Conservation (phyloP, 2,888 invertebrate species). For the Eristalis tenax region DNA sequence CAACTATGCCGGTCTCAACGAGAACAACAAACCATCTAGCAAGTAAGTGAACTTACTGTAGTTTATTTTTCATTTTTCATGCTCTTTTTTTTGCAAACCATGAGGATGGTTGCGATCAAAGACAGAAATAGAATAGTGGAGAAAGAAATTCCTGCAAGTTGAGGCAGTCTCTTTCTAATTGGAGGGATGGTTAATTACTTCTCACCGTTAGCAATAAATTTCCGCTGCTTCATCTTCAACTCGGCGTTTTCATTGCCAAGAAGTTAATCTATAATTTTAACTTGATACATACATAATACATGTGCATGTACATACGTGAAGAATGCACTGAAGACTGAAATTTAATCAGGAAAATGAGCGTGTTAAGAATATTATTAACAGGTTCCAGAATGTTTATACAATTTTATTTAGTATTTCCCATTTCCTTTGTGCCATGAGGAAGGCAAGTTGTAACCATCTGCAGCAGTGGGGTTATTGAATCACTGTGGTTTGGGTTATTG, state of each 20-base stretch:
- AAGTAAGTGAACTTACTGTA: slow-evolving; percentile 82
- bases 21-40: slow-evolving; percentile 85
- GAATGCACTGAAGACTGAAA: not conserved
- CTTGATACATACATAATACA: not conserved
- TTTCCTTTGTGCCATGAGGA: slow-evolving; percentile 9
- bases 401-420: not conserved
- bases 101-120: slow-evolving; percentile 12
- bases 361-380: not conserved
- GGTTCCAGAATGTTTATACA: not conserved
- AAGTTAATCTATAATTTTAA: slow-evolving; percentile 4
- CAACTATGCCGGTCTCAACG: slow-evolving; percentile 77
- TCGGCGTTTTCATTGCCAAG: slow-evolving; percentile 18
- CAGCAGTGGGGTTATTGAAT: slow-evolving; percentile 29
- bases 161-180: slow-evolving; percentile 7
- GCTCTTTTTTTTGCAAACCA: not conserved
- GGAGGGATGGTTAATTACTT: slow-evolving; percentile 22
- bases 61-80: not conserved
- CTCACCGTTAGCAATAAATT: slow-evolving; percentile 38
- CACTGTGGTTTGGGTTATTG: slow-evolving; percentile 5
- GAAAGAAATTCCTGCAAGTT: not conserved
- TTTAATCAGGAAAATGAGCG: slow-evolving; percentile 1
- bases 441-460: slow-evolving; percentile 15
- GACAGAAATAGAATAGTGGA: not conserved
- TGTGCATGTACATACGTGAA: not conserved
- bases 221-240: not conserved